A percentile compares a stretch with the other conserved stretches of the same genome.
These are phyloP conservation scores for Oenanthe melanoleuca DNA, from an alignment of 2,113 vertebrate genomes.

Conservation along the genomic window DNA sequence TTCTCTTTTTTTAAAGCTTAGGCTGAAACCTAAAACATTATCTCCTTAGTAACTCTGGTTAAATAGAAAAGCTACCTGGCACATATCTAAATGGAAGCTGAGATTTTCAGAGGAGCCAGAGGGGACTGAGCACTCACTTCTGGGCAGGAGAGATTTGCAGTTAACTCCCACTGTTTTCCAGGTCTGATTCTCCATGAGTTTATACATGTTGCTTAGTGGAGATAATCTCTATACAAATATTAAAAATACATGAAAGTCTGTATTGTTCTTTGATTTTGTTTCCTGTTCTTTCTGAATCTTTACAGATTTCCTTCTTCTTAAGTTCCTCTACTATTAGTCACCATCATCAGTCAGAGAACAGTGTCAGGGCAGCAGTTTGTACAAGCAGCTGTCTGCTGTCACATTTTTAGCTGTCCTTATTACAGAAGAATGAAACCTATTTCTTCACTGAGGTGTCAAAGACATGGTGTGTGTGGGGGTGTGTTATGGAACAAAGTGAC, in stretches of 20 bases:
- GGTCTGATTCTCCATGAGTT: neutral
- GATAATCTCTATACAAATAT: neutral
- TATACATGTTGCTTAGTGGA: rapidly evolving
- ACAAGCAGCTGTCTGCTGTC: slow-evolving; percentile 16
- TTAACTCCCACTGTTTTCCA: neutral
- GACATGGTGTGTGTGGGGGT: neutral
- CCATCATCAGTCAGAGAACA: neutral
- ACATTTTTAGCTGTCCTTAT: neutral
- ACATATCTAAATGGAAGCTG: neutral
- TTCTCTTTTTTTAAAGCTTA: neutral
- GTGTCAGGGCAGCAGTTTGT: neutral
- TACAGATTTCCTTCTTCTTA: neutral
- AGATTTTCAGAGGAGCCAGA: neutral
- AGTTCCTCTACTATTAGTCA: neutral
- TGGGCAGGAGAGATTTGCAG: neutral
- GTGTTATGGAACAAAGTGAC: slow-evolving; percentile 14
- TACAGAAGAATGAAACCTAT: slow-evolving; percentile 5
- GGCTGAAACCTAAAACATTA: neutral
- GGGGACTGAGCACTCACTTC: neutral
- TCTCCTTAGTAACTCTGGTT: neutral
- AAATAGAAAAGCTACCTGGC: neutral
- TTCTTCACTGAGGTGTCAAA: neutral
- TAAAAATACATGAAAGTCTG: neutral
- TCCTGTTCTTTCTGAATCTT: neutral
- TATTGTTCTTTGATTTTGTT: neutral